Base-by-base conservation (phyloP, 2,797 vertebrate species). In the Huso huso region DNA sequence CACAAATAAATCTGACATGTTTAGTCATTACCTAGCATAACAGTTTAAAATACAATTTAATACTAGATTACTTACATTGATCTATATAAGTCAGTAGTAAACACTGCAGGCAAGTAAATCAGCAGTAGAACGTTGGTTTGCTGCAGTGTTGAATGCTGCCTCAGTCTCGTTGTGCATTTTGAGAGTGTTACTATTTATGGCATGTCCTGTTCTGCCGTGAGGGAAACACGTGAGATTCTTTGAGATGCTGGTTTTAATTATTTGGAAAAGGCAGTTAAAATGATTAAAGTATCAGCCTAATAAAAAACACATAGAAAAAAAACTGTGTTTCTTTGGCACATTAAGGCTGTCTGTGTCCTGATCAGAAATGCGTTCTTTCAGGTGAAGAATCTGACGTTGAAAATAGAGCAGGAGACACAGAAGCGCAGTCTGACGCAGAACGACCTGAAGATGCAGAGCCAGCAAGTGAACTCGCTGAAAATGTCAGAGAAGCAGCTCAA, bases 341-440 rank as follows among this genome's bases (percentile, higher is more conserved):
- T 58, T 11, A 58, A 58, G 55, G 37, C 48, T 63, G 69, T 60
- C 15, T 49, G 49, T 63, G 23, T 58, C 10, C 10, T 57, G n/a
- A 10, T 57, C 12, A 51, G 37, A 2, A 58, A 52, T 37, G 37
- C 0, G 51, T 62, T 50, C 48, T 78, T 77, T 60, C 81, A 99
- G 96, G 93, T 96, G 51, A 96, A 96, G 85, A 97, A 98, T 74
- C 78, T 97, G 74, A 91, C 89, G 1, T 82, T 98, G 80, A 97
- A 93, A 88, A 97, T 95, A 49, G 97, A 99, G 74, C 97, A 99
- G 84, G 97, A 99, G 84, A 93, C 90, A 48, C 96, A 99, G 81
- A 99, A 99, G 75, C 93, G 96, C 13, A 93, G 72, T 81, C 87
- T 99, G 78, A 96, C 92, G 15, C 94, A 97, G 78, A 98, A 99